phyloP scores from a whole-genome alignment of 2,888 invertebrate genomes.

The Coremacera marginata region DNA sequence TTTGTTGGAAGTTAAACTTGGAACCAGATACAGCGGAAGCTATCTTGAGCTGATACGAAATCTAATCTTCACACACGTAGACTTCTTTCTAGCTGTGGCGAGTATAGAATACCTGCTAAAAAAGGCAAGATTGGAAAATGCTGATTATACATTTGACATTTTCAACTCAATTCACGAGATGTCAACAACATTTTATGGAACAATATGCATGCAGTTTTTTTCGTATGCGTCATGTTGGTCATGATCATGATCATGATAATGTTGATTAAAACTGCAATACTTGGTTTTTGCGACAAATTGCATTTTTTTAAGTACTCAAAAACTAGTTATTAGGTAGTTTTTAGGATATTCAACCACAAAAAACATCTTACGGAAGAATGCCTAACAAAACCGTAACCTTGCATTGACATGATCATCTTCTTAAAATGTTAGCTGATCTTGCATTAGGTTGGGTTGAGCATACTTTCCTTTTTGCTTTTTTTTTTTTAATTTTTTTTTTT shows the following conservation, averaged over 20 bases:
- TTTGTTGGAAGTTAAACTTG: not conserved
- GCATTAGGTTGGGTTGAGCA: not conserved
- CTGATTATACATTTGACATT: not conserved
- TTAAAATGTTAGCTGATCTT: not conserved
- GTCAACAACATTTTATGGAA: not conserved
- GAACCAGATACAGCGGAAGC: constrained; percentile 4
- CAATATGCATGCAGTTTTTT: not conserved
- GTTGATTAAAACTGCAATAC: not conserved
- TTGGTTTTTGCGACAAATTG: not conserved
- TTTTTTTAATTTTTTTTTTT: not conserved
- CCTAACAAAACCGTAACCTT: not conserved
- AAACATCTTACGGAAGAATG: not conserved
- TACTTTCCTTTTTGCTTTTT: not conserved
- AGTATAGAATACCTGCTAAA: not conserved
- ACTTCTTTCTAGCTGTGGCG: not conserved
- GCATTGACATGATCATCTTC: not conserved
- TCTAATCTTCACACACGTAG: not conserved
- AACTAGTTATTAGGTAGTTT: not conserved
- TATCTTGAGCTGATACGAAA: not conserved
- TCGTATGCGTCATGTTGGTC: not conserved
- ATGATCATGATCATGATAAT: not conserved
- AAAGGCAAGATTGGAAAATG: not conserved
- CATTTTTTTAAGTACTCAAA: not conserved
- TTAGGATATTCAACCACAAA: not conserved
- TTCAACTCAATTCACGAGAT: not conserved